A percentile compares a stretch with the other conserved stretches of the same genome.
phyloP scores from a whole-genome alignment of 2,797 vertebrate species.

The Sardinella longiceps region DNA sequence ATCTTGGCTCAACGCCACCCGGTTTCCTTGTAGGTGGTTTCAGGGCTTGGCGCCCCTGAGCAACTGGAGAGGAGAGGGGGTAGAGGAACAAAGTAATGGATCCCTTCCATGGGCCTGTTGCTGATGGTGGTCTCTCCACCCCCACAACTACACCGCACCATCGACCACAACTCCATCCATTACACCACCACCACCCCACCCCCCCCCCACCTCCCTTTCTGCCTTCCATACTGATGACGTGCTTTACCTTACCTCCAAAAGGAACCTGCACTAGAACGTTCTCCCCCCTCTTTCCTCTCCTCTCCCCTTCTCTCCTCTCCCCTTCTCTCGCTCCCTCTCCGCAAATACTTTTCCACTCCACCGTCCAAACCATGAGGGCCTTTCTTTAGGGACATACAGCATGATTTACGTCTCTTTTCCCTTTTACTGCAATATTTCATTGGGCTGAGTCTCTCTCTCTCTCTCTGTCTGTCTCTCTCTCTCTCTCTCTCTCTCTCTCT shows the following conservation, averaged over 20 bases:
- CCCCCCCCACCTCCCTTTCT: slow-evolving; percentile 33
- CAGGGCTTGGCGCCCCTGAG: background rate
- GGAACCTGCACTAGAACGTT: slow-evolving; percentile 60
- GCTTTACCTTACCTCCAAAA: slow-evolving; percentile 63
- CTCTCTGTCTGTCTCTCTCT: background rate
- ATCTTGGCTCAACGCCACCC: slow-evolving; percentile 6
- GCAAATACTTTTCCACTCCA: slow-evolving; percentile 74
- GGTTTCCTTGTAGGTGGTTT: background rate
- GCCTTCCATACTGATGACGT: slow-evolving; percentile 43
- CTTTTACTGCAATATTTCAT: slow-evolving; percentile 37
- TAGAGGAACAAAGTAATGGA: background rate
- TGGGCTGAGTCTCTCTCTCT: background rate
- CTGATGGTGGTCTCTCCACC: background rate
- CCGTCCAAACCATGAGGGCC: slow-evolving; percentile 74
- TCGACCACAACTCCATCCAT: slow-evolving; percentile 21
- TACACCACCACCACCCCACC: slow-evolving; percentile 11
- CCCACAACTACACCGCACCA: slow-evolving; percentile 3
- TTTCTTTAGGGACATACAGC: slow-evolving; percentile 61
- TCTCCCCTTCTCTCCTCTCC: background rate
- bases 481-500: background rate
- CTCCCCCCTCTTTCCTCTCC: slow-evolving; percentile 50
- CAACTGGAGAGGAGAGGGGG: background rate
- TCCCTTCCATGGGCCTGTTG: slow-evolving; percentile 8
- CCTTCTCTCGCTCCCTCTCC: slow-evolving; percentile 44
- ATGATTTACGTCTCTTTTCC: slow-evolving; percentile 56